Percentiles rank a stretch among this genome's conserved stretches.
These are phyloP conservation scores for Acanthosepion pharaonis DNA, from an alignment of 2,888 invertebrate genomes.

Conservation along the genomic window DNA sequence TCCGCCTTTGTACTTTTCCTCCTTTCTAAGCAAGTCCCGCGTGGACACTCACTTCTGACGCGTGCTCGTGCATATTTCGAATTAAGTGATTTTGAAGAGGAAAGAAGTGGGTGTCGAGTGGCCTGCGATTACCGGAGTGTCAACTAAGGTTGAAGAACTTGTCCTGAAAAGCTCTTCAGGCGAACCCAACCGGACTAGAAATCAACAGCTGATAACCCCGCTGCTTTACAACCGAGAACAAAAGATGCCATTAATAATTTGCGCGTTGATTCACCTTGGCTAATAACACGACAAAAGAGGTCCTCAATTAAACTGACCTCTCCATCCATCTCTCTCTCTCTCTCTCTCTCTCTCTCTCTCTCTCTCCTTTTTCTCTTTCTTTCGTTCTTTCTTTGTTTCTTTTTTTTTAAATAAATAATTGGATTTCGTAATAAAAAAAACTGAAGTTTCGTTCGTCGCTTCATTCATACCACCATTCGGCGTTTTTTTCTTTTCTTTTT, in stretches of 20 bases:
- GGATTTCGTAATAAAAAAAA: background rate
- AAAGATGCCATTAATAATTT: background rate
- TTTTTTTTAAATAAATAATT: background rate
- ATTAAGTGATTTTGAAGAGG: background rate
- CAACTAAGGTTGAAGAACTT: background rate
- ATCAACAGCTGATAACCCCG: background rate
- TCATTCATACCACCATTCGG: background rate
- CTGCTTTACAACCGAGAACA: background rate
- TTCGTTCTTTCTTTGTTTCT: background rate
- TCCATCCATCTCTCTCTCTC: background rate
- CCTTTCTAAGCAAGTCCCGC: background rate
- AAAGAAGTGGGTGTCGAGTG: background rate
- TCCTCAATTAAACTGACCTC: background rate
- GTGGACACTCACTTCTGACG: background rate
- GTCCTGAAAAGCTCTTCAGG: background rate
- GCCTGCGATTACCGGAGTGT: background rate
- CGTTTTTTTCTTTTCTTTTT: background rate
- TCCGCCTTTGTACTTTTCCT: background rate
- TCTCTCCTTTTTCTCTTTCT: background rate
- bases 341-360: background rate
- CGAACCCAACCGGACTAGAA: background rate
- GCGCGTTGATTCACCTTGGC: background rate
- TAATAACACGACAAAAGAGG: background rate
- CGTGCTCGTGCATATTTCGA: background rate
- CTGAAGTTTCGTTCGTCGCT: background rate